Evolutionary conservation across 2,888 invertebrate genomes (phyloP), one percentile per base, ranked within the genome.

Genomic region (Acronicta leporina): DNA sequence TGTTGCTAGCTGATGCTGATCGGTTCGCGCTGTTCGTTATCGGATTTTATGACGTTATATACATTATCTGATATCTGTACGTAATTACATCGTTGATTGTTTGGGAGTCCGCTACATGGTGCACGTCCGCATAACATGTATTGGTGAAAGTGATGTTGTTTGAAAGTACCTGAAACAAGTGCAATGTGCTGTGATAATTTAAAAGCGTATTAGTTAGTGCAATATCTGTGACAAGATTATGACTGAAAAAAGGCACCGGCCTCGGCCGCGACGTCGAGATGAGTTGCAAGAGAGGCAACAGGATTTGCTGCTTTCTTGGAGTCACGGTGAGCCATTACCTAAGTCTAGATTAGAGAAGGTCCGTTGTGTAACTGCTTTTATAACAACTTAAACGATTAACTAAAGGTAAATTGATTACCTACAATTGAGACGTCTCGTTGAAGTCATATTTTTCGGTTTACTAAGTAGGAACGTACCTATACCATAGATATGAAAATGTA

Each of bases 251-350:
- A 84, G 84, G 64, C 78, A 81, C 61, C 87, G 91, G 77, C 86
- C 90, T 74, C 87, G 92, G 71, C 91, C 92, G 68, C 87, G 90
- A 51, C 87, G 91, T 60, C 90, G 91, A 57, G 90, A 92, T 84
- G 92, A 90, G 61, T 80, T 88, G 70, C 87, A 87, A 67, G 92
- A 92, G 63, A 90, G 88, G 68, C 86, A 85, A 41, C 92, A 92
- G 83, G 93, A 94, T 72, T 81, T 94, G 76, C 87, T 94, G 51
- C 84, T 90, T 52, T 86, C 90, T 67, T 94, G 94, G 94, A 91
- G 86, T 62, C 86, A 92, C 79, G 94, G 94, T 94, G 84, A 94
- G 94, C 56, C 57, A 60, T 63, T 33, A 41, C 14, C 85, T 68
- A 30, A 70, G 43, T 30, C n/a, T 63, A 40, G 20, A 58, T 59